A percentile compares a stretch with the other conserved stretches of the same genome.
These are phyloP conservation scores for Diadema setosum DNA, from an alignment of 35 echinoderm and acorn worm species.

Conservation along the genomic window DNA sequence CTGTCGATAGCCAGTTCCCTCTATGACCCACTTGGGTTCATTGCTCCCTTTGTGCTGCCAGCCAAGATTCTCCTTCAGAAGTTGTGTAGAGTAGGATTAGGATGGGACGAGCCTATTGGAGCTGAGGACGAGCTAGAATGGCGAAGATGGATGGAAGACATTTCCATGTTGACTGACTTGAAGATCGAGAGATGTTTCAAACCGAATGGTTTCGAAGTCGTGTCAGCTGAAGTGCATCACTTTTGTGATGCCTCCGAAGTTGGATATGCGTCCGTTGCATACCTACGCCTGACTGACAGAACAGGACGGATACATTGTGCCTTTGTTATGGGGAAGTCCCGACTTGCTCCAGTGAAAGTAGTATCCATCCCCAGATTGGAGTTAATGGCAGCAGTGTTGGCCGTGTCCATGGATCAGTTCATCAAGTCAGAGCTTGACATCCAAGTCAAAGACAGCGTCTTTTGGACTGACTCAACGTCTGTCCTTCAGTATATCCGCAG, in stretches of 20 bases:
- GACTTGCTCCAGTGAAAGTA: slow-evolving; percentile 20
- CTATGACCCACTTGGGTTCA: no score
- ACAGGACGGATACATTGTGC: not conserved
- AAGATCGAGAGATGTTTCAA: slow-evolving; percentile 42
- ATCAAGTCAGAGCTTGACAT: not conserved
- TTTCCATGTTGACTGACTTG: slow-evolving; percentile 19
- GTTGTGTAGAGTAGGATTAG: no score
- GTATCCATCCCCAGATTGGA: slow-evolving; percentile 50
- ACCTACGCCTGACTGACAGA: not conserved
- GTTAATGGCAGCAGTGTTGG: slow-evolving; percentile 25
- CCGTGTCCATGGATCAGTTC: slow-evolving; percentile 33
- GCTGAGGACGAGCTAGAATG: not conserved
- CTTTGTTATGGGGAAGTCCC: slow-evolving; percentile 45
- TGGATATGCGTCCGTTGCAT: slow-evolving; percentile 22
- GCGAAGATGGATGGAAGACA: slow-evolving; percentile 37
- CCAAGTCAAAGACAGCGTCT: not conserved
- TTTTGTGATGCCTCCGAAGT: slow-evolving; percentile 37
- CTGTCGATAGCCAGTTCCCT: no score
- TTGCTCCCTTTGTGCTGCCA: no score
- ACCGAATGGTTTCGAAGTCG: not conserved
- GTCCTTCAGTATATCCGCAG: slow-evolving; percentile 54
- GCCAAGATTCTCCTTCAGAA: no score
- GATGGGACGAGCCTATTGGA: slow-evolving; percentile 2
- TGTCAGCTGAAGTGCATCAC: slow-evolving; percentile 15
- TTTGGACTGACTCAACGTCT: slow-evolving; percentile 44